Evolutionary conservation across 2,888 invertebrate species (phyloP).

Genomic region (Cactoblastis cactorum): DNA sequence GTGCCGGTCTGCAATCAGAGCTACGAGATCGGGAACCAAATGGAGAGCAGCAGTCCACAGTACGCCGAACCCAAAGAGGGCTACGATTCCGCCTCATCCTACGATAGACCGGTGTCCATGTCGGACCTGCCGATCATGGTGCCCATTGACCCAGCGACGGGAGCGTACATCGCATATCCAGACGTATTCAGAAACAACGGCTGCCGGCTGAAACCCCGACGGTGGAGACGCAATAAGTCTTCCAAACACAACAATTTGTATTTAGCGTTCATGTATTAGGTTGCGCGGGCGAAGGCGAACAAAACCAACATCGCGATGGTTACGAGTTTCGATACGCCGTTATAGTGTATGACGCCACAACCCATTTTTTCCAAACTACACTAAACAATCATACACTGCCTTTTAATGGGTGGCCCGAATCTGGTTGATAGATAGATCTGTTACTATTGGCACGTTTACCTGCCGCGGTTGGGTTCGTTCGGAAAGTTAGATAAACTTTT

Average conservation of each 20-base stretch:
- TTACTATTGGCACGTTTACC: conserved; percentile 66
- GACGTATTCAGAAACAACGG: conserved; percentile 62
- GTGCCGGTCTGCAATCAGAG: conserved; percentile 69
- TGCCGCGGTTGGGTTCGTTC: conserved; percentile 30
- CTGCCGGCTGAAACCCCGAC: conserved; percentile 44
- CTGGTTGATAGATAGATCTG: conserved; percentile 60
- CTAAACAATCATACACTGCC: conserved; percentile 53
- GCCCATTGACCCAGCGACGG: conserved; percentile 55
- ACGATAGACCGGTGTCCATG: conserved; percentile 59
- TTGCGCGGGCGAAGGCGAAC: conserved; percentile 50
- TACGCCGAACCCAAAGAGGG: conserved; percentile 58
- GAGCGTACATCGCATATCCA: conserved; percentile 63
- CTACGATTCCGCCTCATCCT: conserved; percentile 51
- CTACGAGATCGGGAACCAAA: conserved; percentile 49
- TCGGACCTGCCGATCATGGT: conserved; percentile 62
- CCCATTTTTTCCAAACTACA: conserved; percentile 43
- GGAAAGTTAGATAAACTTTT: conserved; percentile 17
- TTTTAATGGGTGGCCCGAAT: conserved; percentile 74
- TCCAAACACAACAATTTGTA: conserved; percentile 67
- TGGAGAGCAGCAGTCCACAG: conserved; percentile 57
- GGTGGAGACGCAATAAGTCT: conserved; percentile 44
- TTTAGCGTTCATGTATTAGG: conserved; percentile 75
- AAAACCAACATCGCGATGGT: conserved; percentile 45
- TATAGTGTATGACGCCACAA: conserved; percentile 62
- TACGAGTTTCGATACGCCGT: conserved; percentile 75